Evolutionary conservation across 1,140 invertebrate species (phyloP), one percentile per base, ranked within the genome.

Genomic region (Leptopilina clavipes): DNA sequence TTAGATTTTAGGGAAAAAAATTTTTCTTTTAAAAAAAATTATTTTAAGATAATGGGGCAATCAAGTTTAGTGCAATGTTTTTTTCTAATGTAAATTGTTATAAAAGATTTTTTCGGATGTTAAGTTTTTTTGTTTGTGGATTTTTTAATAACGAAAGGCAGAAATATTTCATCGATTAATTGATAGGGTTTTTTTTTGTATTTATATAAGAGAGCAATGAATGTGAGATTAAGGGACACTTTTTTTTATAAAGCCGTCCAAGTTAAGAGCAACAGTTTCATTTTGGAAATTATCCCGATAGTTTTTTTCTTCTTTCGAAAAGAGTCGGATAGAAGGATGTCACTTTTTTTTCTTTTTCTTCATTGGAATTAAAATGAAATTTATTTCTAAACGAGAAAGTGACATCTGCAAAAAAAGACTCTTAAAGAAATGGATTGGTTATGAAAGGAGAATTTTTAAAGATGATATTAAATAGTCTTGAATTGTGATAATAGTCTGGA

Each of bases 201-300:
- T 14, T 48, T 14, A n/a, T 31, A 65, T 37, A 65, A n/a, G n/a
- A 25, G 56, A 65, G 22, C 59, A 8, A 65, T 65, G 19, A 12
- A 31, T 31, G 59, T 25, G 18, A 59, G 56, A 2, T 18, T n/a
- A 45, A 56, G 10, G 56, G 56, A 59, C 56, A 59, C 9, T 59
- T 59, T 59, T 59, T 25, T 25, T 40, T 40, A 40, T 12, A 59
- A 59, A 59, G 56, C 56, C 56, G 56, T 59, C 56, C 56, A 59
- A 25, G 37, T 56, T 56, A 14, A 19, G 19, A 59, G 56, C 56
- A 59, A 59, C 56, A 59, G 22, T 59, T 59, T 59, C 22, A 11
- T 31, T 59, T 25, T 59, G 12, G 18, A 59, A 14, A 59, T 25
- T 59, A 48, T 3, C 14, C 14, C 1, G 14, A 14, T n/a, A n/a